A percentile compares a stretch with the other conserved stretches of the same genome.
These are phyloP conservation scores for Apoda limacodes DNA, from an alignment of 2,888 invertebrate species.

Conservation along the genomic window DNA sequence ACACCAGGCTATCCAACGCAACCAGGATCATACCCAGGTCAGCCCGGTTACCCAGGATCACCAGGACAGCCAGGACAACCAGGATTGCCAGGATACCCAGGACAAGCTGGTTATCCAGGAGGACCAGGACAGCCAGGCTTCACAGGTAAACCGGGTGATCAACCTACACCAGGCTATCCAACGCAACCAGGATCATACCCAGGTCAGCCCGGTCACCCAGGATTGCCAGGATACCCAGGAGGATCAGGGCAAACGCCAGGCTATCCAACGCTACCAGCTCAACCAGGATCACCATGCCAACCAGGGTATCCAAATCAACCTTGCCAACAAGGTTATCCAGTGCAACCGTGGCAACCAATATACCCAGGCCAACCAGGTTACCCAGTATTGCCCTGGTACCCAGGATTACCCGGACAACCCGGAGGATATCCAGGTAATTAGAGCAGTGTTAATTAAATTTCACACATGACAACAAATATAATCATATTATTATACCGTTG, in stretches of 20 bases:
- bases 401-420: conserved; percentile 18
- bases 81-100: conserved; percentile 19
- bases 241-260: conserved; percentile 29
- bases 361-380: conserved; percentile 28
- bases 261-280: conserved; percentile 18
- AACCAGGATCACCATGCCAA: conserved; percentile 17
- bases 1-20: conserved; percentile 21
- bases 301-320: conserved; percentile 17
- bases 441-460: too few species aligned
- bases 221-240: conserved; percentile 25
- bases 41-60: conserved; percentile 14
- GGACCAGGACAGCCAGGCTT: conserved; percentile 21
- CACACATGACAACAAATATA: too few species aligned
- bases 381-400: conserved; percentile 28
- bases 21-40: conserved; percentile 14
- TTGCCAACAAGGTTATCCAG: conserved; percentile 17
- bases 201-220: conserved; percentile 33
- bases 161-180: conserved; percentile 3
- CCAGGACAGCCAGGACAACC: conserved; percentile 24
- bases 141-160: conserved; percentile 19
- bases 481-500: too few species aligned
- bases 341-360: conserved; percentile 12
- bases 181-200: conserved; percentile 22
- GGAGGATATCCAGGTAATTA: conserved; percentile 14
- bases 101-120: conserved; percentile 20